Conservation (phyloP, 2,797 vertebrate species). For the Nannoperca obscura region DNA sequence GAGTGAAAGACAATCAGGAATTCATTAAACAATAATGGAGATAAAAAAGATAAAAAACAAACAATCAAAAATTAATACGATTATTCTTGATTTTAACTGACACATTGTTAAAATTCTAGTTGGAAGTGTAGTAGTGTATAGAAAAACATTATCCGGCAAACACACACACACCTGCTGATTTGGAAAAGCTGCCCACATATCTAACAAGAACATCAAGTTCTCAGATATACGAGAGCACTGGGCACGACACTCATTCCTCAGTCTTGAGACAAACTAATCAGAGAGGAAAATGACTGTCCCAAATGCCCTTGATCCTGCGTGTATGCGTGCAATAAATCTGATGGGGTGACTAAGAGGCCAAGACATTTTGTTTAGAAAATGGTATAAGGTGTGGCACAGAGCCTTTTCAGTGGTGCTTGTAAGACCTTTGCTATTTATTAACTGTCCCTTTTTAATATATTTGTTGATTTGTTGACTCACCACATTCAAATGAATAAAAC, state of each 20-base stretch:
- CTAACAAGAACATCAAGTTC: conserved; percentile 28
- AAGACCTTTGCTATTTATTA: not conserved
- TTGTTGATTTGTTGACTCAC: conserved; percentile 3
- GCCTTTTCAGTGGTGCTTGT: not conserved
- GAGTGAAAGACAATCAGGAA: conserved; percentile 10
- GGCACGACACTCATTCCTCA: conserved; percentile 14
- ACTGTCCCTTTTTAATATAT: not conserved
- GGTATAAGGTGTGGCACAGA: not conserved
- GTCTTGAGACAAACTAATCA: conserved; percentile 40
- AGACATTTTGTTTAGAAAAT: conserved; percentile 14
- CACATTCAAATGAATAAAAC: not conserved
- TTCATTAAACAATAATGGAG: not conserved
- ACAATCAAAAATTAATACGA: not conserved
- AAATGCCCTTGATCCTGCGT: conserved; percentile 29
- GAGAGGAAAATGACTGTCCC: conserved; percentile 13
- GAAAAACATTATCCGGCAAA: not conserved
- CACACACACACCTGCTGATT: conserved; percentile 1
- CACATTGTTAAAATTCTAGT: not conserved
- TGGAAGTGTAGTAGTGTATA: not conserved
- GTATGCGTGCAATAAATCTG: conserved; percentile 24
- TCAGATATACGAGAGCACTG: conserved; percentile 11
- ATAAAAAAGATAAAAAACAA: not conserved
- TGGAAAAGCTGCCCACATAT: conserved; percentile 11
- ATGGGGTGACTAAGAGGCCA: conserved; percentile 14
- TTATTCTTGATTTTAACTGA: too few species aligned